These are phyloP conservation scores for Pseudomyrmex sp. DNA, from an alignment of 1,140 invertebrate genomes.

Conservation along the genomic window DNA sequence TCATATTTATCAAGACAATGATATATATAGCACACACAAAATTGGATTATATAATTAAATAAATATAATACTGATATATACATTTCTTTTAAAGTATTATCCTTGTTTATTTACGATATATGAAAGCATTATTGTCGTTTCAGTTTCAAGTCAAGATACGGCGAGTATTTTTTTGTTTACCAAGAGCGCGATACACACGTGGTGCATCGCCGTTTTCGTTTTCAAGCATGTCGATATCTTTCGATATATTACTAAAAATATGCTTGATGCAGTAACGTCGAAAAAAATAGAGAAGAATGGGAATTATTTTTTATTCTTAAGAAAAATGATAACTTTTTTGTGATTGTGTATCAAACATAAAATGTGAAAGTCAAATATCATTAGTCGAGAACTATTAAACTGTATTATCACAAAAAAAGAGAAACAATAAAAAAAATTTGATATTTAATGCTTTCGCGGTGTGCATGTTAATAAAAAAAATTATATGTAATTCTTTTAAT, in stretches of 20 bases:
- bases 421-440: background rate
- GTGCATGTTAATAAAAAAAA: background rate
- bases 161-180: background rate
- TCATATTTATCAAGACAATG: background rate
- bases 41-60: background rate
- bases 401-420: background rate
- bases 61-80: too few relatives aligned
- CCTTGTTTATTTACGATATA: background rate
- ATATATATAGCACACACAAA: background rate
- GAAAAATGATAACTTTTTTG: constrained; percentile 2
- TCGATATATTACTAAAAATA: constrained; percentile 44
- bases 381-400: background rate
- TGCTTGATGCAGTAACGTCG: background rate
- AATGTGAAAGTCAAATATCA: background rate
- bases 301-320: constrained; percentile 27
- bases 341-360: background rate
- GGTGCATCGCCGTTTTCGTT: constrained; percentile 31
- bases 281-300: constrained; percentile 24
- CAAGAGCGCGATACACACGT: background rate
- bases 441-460: too few relatives aligned
- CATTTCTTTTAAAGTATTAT: background rate
- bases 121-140: background rate
- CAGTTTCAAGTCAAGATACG: constrained; percentile 7
- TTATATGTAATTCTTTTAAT: background rate
- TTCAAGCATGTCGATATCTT: constrained; percentile 7